phyloP scores from a whole-genome alignment of 1,140 invertebrate genomes.

The Lysiphlebus fabarum region DNA sequence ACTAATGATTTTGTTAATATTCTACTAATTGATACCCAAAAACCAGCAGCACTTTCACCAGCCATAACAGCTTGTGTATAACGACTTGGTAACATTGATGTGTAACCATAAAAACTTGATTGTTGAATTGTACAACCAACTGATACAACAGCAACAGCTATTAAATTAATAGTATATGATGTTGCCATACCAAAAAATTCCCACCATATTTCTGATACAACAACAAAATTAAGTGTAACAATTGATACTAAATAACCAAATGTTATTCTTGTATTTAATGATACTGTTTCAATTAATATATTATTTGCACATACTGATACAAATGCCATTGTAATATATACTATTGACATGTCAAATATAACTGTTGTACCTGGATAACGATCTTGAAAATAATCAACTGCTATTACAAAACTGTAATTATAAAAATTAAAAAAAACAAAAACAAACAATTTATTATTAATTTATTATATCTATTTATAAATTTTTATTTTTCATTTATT shows the following conservation, averaged over 20 bases:
- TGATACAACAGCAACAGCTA: conserved; percentile 79
- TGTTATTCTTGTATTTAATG: conserved; percentile 77
- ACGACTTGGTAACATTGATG: conserved; percentile 81
- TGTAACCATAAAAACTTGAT: conserved; percentile 91
- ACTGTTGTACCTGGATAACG: conserved; percentile 80
- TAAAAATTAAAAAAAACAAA: no score
- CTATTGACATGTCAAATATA: conserved; percentile 87
- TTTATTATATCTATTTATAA: neutral
- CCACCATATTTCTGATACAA: conserved; percentile 81
- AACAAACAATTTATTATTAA: no score
- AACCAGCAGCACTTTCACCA: conserved; percentile 86
- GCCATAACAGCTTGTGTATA: conserved; percentile 93
- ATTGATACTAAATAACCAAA: conserved; percentile 85
- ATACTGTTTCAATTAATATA: conserved; percentile 76
- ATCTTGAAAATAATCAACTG: conserved; percentile 83
- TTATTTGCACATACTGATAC: conserved; percentile 84
- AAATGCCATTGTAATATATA: conserved; percentile 84
- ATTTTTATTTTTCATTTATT: neutral
- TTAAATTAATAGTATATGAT: conserved; percentile 77
- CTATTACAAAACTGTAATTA: conserved; percentile 77
- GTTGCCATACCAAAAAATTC: conserved; percentile 70
- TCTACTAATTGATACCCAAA: conserved; percentile 79
- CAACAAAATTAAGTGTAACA: conserved; percentile 75
- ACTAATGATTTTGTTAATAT: conserved; percentile 78
- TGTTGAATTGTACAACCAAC: conserved; percentile 90